Evolutionary conservation across 1,140 invertebrate species (phyloP).

Genomic region (Dolichoris vasculosae): DNA sequence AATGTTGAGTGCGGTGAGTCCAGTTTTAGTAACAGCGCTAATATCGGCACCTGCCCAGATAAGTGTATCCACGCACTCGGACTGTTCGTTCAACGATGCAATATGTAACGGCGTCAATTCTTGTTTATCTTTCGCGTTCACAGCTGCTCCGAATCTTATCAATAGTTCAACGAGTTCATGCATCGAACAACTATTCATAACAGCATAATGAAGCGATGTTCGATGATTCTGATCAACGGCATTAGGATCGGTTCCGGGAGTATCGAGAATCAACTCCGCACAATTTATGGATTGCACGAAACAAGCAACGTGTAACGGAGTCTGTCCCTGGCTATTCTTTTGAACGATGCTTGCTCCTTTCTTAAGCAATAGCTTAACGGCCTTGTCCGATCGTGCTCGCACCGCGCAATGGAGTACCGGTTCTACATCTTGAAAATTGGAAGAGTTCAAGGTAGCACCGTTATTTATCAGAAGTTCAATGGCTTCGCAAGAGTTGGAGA

Average conservation of each 20-base stretch:
- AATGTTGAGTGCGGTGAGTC: conserved; percentile 78
- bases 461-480: conserved; percentile 74
- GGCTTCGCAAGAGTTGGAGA: conserved; percentile 74
- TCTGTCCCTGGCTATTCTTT: conserved; percentile 77
- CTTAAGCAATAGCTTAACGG: conserved; percentile 77
- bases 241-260: conserved; percentile 76
- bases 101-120: conserved; percentile 83
- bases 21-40: conserved; percentile 77
- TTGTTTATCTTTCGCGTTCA: conserved; percentile 78
- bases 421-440: conserved; percentile 63
- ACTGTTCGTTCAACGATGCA: conserved; percentile 79
- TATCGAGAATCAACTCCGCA: conserved; percentile 75
- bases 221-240: conserved; percentile 76
- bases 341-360: conserved; percentile 77
- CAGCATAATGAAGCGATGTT: conserved; percentile 78
- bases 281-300: conserved; percentile 76
- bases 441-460: conserved; percentile 68
- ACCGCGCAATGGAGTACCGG: conserved; percentile 78
- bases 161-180: conserved; percentile 76
- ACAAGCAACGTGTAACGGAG: conserved; percentile 78
- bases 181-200: conserved; percentile 74
- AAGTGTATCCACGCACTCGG: conserved; percentile 78
- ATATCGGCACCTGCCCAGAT: conserved; percentile 80
- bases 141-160: conserved; percentile 74
- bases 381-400: conserved; percentile 74